Evolutionary conservation across 2,113 vertebrate species (phyloP).

Genomic region (Podarcis cretensis): DNA sequence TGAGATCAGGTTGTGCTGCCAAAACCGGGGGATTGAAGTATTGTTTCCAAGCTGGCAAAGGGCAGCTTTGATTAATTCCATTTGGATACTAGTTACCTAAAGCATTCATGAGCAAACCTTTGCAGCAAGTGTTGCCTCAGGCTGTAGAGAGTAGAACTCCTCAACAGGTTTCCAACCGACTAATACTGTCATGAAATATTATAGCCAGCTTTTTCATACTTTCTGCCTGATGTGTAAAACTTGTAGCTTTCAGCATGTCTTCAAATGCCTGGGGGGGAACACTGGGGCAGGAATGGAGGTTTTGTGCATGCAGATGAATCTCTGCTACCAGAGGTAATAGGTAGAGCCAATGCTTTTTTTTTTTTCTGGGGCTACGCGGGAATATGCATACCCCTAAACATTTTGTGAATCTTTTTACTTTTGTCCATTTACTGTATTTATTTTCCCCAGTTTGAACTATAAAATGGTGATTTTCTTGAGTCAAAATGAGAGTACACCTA

Average conservation of each 20-base stretch:
- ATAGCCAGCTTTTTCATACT: not conserved
- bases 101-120: conserved; percentile 33
- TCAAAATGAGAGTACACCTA: too few relatives aligned
- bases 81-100: conserved; percentile 32
- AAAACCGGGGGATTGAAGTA: not conserved
- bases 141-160: conserved; percentile 2
- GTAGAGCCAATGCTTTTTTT: not conserved
- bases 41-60: conserved; percentile 20
- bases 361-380: too few relatives aligned
- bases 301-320: not conserved
- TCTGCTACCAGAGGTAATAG: not conserved
- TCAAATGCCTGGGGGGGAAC: not conserved
- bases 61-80: conserved; percentile 30
- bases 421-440: too few relatives aligned
- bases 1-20: not conserved
- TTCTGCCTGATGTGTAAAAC: not conserved
- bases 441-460: too few relatives aligned
- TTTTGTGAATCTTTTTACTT: too few relatives aligned
- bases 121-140: conserved; percentile 32
- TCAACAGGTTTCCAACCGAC: conserved; percentile 17
- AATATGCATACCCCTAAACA: too few relatives aligned
- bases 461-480: too few relatives aligned
- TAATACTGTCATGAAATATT: conserved; percentile 27
- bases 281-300: not conserved
- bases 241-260: accelerated